Evolutionary conservation across 1,140 invertebrate species (phyloP).

Genomic region (Melipona quadrifasciata): DNA sequence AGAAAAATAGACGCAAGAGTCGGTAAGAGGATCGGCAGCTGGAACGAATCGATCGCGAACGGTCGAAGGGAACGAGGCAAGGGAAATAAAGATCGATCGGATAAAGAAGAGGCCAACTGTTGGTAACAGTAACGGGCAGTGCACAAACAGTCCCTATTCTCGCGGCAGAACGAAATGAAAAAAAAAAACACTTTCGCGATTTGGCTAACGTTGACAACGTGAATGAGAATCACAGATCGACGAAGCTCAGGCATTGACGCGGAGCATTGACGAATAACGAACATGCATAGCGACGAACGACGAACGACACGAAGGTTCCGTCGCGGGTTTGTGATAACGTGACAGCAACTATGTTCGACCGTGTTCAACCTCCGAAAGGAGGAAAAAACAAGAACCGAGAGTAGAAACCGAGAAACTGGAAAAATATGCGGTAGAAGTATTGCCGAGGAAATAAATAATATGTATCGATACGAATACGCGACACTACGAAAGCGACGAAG

Average conservation of each 20-base stretch:
- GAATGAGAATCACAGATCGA: background rate
- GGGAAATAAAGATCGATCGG: background rate
- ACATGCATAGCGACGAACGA: background rate
- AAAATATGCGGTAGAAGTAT: background rate
- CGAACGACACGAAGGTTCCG: background rate
- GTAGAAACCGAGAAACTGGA: background rate
- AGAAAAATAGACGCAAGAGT: background rate
- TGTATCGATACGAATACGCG: constrained; percentile 20
- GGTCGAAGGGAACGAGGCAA: background rate
- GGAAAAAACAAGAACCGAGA: background rate
- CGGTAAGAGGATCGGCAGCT: background rate
- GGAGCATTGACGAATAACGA: background rate
- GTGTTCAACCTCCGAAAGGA: no score
- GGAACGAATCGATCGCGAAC: background rate
- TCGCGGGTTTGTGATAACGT: constrained; percentile 1
- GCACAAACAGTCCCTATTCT: constrained; percentile 8
- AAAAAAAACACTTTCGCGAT: constrained; percentile 36
- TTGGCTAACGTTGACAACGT: background rate
- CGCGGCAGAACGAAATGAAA: constrained; percentile 12
- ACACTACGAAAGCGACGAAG: constrained; percentile 36
- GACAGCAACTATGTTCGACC: background rate
- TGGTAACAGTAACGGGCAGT: background rate
- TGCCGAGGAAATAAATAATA: background rate
- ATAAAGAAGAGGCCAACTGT: background rate
- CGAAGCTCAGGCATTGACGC: background rate